These are phyloP conservation scores for Sebastes iracundus DNA, from an alignment of 2,797 vertebrate species.

Conservation along the genomic window DNA sequence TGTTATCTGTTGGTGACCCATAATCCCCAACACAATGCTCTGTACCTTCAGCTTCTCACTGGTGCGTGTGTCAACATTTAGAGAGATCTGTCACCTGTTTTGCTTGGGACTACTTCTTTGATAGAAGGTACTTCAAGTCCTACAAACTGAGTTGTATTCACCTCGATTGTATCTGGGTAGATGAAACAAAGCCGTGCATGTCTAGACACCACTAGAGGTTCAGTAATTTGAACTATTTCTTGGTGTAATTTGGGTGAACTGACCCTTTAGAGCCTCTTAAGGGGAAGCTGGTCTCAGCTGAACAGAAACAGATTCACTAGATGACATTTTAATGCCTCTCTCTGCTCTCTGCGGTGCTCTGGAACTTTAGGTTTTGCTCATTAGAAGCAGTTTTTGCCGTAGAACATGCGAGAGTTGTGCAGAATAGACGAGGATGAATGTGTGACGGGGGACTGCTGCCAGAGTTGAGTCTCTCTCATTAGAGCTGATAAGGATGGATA, in stretches of 20 bases:
- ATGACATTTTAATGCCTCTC: neutral
- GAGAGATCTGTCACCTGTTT: neutral
- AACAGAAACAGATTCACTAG: neutral
- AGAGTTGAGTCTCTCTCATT: constrained; percentile 30
- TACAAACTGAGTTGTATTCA: neutral
- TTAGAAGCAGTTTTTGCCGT: neutral
- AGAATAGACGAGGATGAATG: constrained; percentile 16
- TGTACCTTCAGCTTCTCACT: neutral
- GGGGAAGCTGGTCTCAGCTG: neutral
- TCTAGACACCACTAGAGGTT: neutral
- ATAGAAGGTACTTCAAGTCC: neutral
- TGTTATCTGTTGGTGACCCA: neutral
- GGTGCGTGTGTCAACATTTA: too few relatives aligned
- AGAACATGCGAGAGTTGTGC: neutral
- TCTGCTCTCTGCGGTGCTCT: neutral
- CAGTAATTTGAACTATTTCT: neutral
- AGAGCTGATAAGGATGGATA: constrained; percentile 44
- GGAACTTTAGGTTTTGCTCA: neutral
- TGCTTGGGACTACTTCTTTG: neutral
- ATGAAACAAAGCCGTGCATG: too few relatives aligned
- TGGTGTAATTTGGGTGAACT: neutral
- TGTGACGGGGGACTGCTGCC: constrained; percentile 16
- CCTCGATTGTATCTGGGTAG: neutral
- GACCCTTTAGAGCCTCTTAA: neutral
- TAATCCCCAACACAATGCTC: neutral